Evolutionary conservation across 53 echinoderm and acorn worm genomes (phyloP), one percentile per base, ranked within the genome.

Genomic region (Temnopleurus reevesii): DNA sequence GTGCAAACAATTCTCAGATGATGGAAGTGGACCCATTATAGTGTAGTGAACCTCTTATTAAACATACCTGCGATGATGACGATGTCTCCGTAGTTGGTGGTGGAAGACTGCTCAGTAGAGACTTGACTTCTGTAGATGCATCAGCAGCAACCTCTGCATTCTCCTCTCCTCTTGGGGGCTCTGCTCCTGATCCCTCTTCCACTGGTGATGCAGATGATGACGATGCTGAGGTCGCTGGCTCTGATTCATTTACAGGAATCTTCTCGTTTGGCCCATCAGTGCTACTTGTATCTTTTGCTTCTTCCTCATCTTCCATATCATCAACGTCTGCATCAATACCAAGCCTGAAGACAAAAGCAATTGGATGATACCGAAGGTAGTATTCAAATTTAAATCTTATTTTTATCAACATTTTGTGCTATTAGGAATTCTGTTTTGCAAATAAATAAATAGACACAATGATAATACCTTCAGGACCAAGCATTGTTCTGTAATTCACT

Each of bases 341-440:
- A 86, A 95, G 91, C 95, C 95, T 95, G 47, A 15, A 89, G 38
- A 27, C 28, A 51, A 85, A 6, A 82, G n/a, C n/a, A n/a, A n/a
- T n/a, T n/a, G n/a, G n/a, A n/a, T n/a, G n/a, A n/a, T n/a, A n/a
- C n/a, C n/a, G n/a, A n/a, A n/a, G n/a, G n/a, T n/a, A n/a, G n/a
- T n/a, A n/a, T n/a, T n/a, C n/a, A n/a, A n/a, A n/a, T n/a, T n/a
- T n/a, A n/a, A n/a, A n/a, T n/a, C n/a, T n/a, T n/a, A n/a, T n/a
- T n/a, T n/a, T n/a, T n/a, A n/a, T n/a, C n/a, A n/a, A n/a, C n/a
- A n/a, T n/a, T n/a, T n/a, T n/a, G n/a, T n/a, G n/a, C n/a, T n/a
- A n/a, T n/a, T n/a, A n/a, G n/a, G n/a, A n/a, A n/a, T n/a, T n/a
- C n/a, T n/a, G n/a, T n/a, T n/a, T n/a, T n/a, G n/a, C n/a, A n/a